phyloP scores from a whole-genome alignment of 1,140 invertebrate species.

The Zaprionus capensis region DNA sequence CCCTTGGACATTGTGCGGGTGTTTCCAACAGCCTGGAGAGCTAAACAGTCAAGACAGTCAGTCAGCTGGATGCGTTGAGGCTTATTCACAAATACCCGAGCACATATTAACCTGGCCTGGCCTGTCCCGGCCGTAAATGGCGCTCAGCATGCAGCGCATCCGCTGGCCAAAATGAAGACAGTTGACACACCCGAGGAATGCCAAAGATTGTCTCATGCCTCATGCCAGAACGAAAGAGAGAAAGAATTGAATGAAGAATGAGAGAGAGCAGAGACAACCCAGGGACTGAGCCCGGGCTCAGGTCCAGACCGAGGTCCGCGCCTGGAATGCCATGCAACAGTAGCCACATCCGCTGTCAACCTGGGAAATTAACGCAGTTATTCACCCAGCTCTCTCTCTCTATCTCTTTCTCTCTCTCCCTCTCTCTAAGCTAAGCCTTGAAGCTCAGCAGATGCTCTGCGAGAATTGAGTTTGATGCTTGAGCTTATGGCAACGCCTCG shows the following conservation, averaged over 20 bases:
- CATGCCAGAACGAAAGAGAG: constrained; percentile 21
- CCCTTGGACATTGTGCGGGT: constrained; percentile 31
- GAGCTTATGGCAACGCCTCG: constrained; percentile 39
- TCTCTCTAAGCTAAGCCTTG: constrained; percentile 25
- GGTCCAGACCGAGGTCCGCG: background rate
- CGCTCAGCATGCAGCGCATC: constrained; percentile 45
- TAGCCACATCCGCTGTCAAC: constrained; percentile 79
- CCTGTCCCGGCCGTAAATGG: constrained; percentile 56
- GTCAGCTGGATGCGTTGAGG: constrained; percentile 39
- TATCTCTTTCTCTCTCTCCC: background rate
- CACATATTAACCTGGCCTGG: constrained; percentile 26
- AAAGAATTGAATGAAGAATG: constrained; percentile 25
- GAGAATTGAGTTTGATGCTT: constrained; percentile 17
- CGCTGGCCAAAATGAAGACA: constrained; percentile 54
- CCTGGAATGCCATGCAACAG: constrained; percentile 54
- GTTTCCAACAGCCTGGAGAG: constrained; percentile 34
- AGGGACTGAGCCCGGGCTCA: background rate
- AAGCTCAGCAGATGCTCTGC: background rate
- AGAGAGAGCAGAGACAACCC: background rate
- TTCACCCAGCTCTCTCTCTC: constrained; percentile 60
- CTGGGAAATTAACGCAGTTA: constrained; percentile 78
- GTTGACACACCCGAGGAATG: constrained; percentile 59
- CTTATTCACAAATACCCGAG: constrained; percentile 57
- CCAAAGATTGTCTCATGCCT: constrained; percentile 49
- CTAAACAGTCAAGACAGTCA: background rate